Base-by-base conservation (phyloP, 2,888 invertebrate species). In the Phorcus lineatus region DNA sequence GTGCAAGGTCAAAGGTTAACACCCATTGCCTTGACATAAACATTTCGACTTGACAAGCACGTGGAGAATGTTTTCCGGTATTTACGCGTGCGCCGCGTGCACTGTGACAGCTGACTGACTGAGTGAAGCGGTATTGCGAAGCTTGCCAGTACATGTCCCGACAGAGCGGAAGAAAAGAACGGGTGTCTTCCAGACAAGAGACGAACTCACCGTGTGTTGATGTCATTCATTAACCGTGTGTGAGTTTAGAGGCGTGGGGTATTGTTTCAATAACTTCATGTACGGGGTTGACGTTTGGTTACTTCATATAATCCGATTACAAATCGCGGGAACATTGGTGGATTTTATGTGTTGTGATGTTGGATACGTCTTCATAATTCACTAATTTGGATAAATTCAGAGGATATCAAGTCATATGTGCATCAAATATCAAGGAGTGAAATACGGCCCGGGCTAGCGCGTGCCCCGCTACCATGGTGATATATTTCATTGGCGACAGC, bases 91-190 rank as follows among this genome's bases (percentile, higher is more conserved):
- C 70, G 19, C 3, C 31, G 31, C 70, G 70, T 70, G 70, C 31
- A n/a, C 31, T 31, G 17, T 40, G 70, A 70, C 36, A 70, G 70
- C 70, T 70, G 70, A 70, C 70, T 70, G 70, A 70, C n/a, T 19
- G 40, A 19, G 31, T 62, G 31, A 70, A 11, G 70, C 70, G 70
- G 17, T 70, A 70, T 19, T 70, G 70, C 31, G 17, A 36, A 70
- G 40, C 70, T 36, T 70, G 70, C 70, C 40, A 31, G 70, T 70
- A 70, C 70, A 70, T 31, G 70, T 70, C 36, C 19, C 11, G 2
- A 36, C 28, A 19, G 11, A 70, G 19, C 70, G 70, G 31, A 17
- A 19, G 70, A 47, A 47, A 47, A 6, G 47, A 11, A 47, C 47
- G 47, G 47, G 47, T 47, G 47, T 47, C 47, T 11, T 36, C 11